phyloP scores from a whole-genome alignment of 30 jellyfish, hydroid and myxozoan genomes.

The Phacellophora camtschatica region DNA sequence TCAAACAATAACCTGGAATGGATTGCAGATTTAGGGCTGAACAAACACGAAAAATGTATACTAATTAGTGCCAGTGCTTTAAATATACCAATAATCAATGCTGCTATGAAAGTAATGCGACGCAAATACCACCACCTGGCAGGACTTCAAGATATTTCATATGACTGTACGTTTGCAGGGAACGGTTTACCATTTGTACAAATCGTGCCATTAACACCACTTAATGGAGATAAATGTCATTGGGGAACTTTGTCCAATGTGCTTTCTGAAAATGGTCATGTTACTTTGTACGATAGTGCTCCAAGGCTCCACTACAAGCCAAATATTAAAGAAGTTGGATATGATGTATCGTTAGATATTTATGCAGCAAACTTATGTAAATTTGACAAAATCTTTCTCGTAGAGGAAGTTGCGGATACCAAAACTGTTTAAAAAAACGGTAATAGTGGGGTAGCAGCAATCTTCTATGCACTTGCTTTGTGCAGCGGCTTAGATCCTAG shows the following conservation, averaged over 20 bases:
- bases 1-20: background rate
- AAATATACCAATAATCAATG: background rate
- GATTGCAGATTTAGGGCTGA: background rate
- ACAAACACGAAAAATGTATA: background rate
- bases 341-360: background rate
- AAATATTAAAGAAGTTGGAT: background rate
- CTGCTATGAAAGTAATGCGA: background rate
- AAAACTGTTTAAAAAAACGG: background rate
- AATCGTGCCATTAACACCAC: background rate
- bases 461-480: background rate
- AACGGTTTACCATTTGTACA: background rate
- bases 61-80: background rate
- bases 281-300: background rate
- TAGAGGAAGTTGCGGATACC: background rate
- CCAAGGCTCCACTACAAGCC: background rate
- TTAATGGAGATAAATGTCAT: background rate
- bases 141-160: background rate
- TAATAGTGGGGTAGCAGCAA: background rate
- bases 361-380: background rate
- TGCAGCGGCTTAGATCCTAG: background rate
- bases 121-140: background rate
- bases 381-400: background rate
- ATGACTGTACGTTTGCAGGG: background rate
- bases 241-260: constrained; percentile 2
- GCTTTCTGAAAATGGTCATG: background rate